Evolutionary conservation across 2,113 vertebrate species (phyloP).

Genomic region (Melospiza georgiana): DNA sequence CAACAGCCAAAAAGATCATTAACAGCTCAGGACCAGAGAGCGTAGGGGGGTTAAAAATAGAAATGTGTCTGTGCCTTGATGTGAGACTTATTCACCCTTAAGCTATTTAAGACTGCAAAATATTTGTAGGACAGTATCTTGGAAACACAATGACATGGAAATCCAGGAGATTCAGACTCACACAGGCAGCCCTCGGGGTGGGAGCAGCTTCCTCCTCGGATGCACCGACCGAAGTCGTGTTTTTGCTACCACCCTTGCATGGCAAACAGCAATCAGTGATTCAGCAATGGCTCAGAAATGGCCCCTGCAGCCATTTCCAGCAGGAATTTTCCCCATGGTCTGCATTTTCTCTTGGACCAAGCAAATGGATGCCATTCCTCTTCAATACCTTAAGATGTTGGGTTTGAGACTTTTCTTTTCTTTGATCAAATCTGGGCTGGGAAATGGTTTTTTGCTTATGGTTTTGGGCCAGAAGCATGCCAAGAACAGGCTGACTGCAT

Average conservation of each 20-base stretch:
- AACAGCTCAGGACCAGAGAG: background rate
- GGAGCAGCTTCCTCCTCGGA: background rate
- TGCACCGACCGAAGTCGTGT: background rate
- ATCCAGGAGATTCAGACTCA: background rate
- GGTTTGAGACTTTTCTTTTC: background rate
- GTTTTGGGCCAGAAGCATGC: background rate
- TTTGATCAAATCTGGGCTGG: background rate
- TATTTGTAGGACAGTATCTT: slow-evolving; percentile 66
- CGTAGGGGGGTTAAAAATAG: slow-evolving; percentile 30
- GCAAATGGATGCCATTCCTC: background rate
- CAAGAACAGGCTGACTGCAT: background rate
- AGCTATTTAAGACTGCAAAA: slow-evolving; percentile 64
- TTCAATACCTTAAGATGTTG: background rate
- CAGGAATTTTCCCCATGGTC: background rate
- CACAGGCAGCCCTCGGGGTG: background rate
- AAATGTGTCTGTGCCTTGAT: slow-evolving; percentile 31
- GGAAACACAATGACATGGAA: slow-evolving; percentile 55
- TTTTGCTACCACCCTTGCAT: background rate
- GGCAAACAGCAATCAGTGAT: background rate
- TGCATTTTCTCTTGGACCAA: background rate
- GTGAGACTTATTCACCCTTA: slow-evolving; percentile 50
- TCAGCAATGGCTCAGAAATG: background rate
- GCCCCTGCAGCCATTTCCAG: background rate
- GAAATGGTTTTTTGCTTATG: background rate
- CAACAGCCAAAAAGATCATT: slow-evolving; percentile 14